These are phyloP conservation scores for Ichneumoninae sp. DNA, from an alignment of 2,888 invertebrate species.

Conservation along the genomic window DNA sequence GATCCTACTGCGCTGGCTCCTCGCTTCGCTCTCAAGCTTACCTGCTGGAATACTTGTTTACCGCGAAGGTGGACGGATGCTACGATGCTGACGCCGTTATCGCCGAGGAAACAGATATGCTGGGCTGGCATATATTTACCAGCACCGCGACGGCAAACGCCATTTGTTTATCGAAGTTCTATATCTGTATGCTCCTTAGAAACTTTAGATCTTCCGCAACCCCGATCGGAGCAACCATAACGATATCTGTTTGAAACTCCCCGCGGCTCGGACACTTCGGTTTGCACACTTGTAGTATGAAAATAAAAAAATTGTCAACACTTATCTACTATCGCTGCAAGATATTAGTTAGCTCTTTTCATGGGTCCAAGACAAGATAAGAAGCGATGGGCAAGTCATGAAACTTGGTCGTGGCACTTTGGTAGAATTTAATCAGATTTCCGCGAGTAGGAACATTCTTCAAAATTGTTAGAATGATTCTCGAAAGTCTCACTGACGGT, in stretches of 20 bases:
- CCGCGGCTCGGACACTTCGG: neutral
- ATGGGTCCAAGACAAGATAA: neutral
- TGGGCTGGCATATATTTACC: neutral
- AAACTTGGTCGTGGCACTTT: neutral
- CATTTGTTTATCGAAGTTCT: neutral
- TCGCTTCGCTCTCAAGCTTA: constrained; percentile 21
- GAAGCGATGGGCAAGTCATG: neutral
- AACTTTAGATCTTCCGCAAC: neutral
- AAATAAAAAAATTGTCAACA: neutral
- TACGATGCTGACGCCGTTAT: constrained; percentile 43
- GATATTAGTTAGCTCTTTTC: neutral
- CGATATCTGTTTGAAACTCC: neutral
- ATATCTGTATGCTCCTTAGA: neutral
- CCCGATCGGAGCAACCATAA: constrained; percentile 5
- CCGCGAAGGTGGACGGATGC: constrained; percentile 23
- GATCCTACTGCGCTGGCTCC: constrained; percentile 25
- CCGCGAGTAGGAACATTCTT: too few species aligned
- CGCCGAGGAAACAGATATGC: neutral
- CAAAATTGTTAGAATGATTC: neutral
- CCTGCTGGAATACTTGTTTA: constrained; percentile 40
- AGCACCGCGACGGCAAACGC: neutral
- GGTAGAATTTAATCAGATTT: neutral
- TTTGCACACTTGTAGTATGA: neutral
- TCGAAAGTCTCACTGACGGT: neutral
- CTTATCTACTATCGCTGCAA: neutral